Conservation (phyloP, 2,797 vertebrate species). For the Acipenser oxyrinchus region DNA sequence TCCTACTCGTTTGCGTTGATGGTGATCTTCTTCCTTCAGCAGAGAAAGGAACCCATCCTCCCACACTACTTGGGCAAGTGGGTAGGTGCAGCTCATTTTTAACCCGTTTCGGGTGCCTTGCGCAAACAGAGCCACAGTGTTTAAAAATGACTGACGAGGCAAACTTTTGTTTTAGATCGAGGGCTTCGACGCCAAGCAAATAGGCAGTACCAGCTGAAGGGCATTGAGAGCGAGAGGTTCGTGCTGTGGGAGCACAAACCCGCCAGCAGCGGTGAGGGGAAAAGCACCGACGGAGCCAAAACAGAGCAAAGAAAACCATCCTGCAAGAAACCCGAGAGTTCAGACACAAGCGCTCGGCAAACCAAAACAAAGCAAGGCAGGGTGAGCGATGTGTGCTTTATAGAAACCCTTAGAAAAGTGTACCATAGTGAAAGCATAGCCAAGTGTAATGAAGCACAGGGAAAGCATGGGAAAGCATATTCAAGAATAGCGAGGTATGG, state of each 20-base stretch:
- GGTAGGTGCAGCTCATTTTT: conserved; percentile 53
- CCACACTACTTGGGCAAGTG: conserved; percentile 86
- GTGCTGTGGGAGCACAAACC: conserved; percentile 84
- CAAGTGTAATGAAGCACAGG: no score
- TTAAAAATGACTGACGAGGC: no score
- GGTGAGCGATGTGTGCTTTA: conserved; percentile 54
- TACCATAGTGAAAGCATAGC: no score
- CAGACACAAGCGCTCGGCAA: conserved; percentile 50
- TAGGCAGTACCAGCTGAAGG: conserved; percentile 87
- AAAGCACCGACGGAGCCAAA: conserved; percentile 70
- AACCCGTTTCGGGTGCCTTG: no score
- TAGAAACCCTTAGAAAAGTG: no score
- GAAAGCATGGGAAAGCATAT: no score
- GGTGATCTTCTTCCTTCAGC: conserved; percentile 97
- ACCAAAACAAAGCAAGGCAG: conserved; percentile 63
- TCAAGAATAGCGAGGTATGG: no score
- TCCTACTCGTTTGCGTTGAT: conserved; percentile 95
- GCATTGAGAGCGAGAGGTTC: conserved; percentile 65
- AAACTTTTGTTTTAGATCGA: conserved; percentile 63
- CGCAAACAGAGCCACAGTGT: no score
- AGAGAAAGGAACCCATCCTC: conserved; percentile 81
- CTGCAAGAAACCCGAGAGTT: conserved; percentile 42
- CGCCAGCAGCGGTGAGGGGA: conserved; percentile 59
- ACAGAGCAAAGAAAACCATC: conserved; percentile 60
- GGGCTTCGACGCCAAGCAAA: conserved; percentile 81